Evolutionary conservation across 2,113 vertebrate genomes (phyloP).

Genomic region (Hiodon alosoides): DNA sequence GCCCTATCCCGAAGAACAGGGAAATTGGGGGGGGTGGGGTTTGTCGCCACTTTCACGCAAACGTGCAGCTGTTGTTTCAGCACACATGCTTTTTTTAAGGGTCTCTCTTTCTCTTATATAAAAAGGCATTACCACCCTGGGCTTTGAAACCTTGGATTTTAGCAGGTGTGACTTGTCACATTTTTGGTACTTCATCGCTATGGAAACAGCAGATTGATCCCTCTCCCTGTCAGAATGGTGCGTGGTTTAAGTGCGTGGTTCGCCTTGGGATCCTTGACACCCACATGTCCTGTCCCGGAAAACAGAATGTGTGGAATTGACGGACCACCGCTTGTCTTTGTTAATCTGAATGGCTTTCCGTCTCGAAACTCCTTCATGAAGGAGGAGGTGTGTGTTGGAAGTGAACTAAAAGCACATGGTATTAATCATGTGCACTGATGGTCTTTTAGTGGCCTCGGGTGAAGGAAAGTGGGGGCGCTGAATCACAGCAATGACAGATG

Average conservation of each 20-base stretch:
- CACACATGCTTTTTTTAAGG: neutral
- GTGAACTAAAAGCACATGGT: too few species aligned
- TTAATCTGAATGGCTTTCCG: neutral
- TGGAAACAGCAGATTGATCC: slow-evolving; percentile 5
- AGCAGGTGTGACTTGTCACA: neutral
- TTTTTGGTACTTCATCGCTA: neutral
- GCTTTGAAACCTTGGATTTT: neutral
- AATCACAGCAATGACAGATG: too few species aligned
- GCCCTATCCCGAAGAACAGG: neutral
- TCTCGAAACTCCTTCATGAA: too few species aligned
- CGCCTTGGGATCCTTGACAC: neutral
- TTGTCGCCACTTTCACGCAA: neutral
- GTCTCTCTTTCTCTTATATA: neutral
- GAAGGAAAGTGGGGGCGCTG: too few species aligned
- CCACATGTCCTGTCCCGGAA: neutral
- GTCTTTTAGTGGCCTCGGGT: too few species aligned
- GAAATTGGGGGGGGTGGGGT: neutral
- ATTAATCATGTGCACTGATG: too few species aligned
- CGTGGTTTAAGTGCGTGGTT: neutral
- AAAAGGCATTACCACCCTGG: neutral
- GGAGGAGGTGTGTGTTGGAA: too few species aligned
- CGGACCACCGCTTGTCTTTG: neutral
- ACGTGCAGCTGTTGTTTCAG: neutral
- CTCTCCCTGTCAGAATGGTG: neutral
- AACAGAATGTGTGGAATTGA: neutral